Conservation (phyloP, 2,113 vertebrate genomes). For the Sigmodon hispidus region DNA sequence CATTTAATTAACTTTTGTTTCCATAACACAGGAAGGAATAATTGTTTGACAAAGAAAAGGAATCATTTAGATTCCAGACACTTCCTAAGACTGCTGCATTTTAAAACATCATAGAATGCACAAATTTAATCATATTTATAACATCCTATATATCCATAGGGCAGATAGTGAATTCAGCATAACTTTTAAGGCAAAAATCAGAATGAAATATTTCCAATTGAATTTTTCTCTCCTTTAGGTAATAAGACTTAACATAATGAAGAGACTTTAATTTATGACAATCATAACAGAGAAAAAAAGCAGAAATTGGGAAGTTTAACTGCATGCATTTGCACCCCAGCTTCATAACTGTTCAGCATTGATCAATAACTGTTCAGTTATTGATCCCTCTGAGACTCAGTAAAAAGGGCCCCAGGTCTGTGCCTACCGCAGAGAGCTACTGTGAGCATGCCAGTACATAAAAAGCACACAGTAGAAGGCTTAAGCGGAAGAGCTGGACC, state of each 20-base stretch:
- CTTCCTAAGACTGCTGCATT: background rate
- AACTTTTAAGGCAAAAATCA: conserved; percentile 35
- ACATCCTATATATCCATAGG: background rate
- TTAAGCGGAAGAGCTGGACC: background rate
- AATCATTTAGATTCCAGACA: background rate
- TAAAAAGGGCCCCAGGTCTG: background rate
- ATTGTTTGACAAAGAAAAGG: background rate
- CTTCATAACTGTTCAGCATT: background rate
- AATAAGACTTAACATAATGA: conserved; percentile 38
- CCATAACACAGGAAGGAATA: background rate
- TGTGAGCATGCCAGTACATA: background rate
- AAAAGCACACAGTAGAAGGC: background rate
- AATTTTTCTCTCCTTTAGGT: background rate
- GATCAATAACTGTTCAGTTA: no score
- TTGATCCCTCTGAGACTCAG: background rate
- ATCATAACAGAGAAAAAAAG: background rate
- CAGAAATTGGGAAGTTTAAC: background rate
- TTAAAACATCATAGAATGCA: background rate
- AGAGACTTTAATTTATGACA: conserved; percentile 21
- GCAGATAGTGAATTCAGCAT: background rate
- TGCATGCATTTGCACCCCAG: background rate
- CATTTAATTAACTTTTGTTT: conserved; percentile 34
- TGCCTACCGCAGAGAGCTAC: background rate
- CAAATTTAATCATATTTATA: conserved; percentile 45
- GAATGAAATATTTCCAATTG: conserved; percentile 7